A percentile compares a stretch with the other conserved stretches of the same genome.
Evolutionary conservation across 2,113 vertebrate genomes (phyloP).

Genomic region (Osmerus mordax): DNA sequence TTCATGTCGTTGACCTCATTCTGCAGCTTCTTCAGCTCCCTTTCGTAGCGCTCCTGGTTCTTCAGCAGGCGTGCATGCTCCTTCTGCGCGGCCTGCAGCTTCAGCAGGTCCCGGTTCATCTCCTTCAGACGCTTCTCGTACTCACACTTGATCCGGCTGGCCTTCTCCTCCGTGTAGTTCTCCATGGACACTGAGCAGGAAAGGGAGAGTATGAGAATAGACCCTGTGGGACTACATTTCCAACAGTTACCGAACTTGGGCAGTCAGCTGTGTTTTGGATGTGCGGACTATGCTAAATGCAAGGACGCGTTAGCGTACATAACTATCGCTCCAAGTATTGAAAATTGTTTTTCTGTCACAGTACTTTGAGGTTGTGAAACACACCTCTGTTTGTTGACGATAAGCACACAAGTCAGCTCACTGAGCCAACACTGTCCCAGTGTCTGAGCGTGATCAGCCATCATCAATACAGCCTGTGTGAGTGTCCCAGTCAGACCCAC

Average conservation of each 20-base stretch:
- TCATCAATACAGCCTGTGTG: too few relatives aligned
- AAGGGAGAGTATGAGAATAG: not conserved
- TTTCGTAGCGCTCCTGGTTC: constrained; percentile 91
- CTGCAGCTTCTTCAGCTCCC: constrained; percentile 93
- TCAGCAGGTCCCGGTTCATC: constrained; percentile 95
- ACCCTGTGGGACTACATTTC: not conserved
- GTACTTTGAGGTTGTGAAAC: too few relatives aligned
- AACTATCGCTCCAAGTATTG: too few relatives aligned
- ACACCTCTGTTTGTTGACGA: too few relatives aligned
- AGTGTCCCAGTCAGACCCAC: too few relatives aligned
- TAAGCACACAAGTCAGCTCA: too few relatives aligned
- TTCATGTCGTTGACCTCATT: constrained; percentile 94
- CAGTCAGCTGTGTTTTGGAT: too few relatives aligned
- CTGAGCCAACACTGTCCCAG: too few relatives aligned
- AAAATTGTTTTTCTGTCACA: too few relatives aligned
- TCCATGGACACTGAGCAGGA: constrained; percentile 82
- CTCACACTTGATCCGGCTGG: constrained; percentile 88
- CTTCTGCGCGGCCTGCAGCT: constrained; percentile 92
- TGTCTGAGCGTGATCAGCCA: too few relatives aligned
- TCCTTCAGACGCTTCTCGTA: constrained; percentile 95
- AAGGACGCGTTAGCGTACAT: too few relatives aligned
- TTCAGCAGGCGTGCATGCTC: constrained; percentile 92
- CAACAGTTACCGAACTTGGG: not conserved
- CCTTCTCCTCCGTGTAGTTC: constrained; percentile 96
- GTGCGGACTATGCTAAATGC: too few relatives aligned